Percentiles rank a stretch among this genome's conserved stretches.
Conservation (phyloP, 1,140 invertebrate species). For the Proales similis region DNA sequence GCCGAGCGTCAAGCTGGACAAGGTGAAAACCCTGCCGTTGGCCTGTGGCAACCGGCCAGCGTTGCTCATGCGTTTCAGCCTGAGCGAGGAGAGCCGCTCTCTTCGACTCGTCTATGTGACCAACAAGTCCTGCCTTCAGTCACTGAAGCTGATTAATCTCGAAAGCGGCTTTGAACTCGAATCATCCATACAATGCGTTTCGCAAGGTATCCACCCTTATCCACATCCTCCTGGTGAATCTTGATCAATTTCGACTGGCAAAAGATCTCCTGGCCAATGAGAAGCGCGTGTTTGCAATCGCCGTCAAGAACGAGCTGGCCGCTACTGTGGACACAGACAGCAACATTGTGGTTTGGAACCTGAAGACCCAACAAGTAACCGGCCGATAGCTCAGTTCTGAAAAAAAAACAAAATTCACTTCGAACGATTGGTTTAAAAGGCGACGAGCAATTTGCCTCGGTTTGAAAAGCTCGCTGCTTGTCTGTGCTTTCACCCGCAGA, state of each 20-base stretch:
- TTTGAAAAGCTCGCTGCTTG: slow-evolving; percentile 10
- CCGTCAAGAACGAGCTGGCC: slow-evolving; percentile 20
- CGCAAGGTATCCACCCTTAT: too few species aligned
- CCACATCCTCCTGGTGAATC: too few species aligned
- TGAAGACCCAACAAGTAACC: slow-evolving; percentile 8
- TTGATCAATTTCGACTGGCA: too few species aligned
- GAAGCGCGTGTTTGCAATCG: slow-evolving; percentile 19
- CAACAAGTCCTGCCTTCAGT: slow-evolving; percentile 25
- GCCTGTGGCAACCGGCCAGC: slow-evolving; percentile 32
- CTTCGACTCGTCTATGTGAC: slow-evolving; percentile 21
- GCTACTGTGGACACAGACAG: slow-evolving; percentile 23
- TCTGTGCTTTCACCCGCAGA: slow-evolving; percentile 18
- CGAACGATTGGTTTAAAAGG: too few species aligned
- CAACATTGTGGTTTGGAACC: slow-evolving; percentile 18
- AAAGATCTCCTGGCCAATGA: slow-evolving; percentile 10
- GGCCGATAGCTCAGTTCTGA: too few species aligned
- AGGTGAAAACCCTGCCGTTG: slow-evolving; percentile 20
- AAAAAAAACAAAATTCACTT: too few species aligned
- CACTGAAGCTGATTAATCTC: slow-evolving; percentile 6
- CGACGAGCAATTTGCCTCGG: not conserved
- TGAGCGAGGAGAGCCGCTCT: not conserved
- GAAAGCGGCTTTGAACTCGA: slow-evolving; percentile 26
- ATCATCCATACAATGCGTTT: slow-evolving; percentile 18
- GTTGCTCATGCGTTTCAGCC: slow-evolving; percentile 27
- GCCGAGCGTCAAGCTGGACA: slow-evolving; percentile 9